Evolutionary conservation across 64 coral and sea anemone genomes (phyloP), one percentile per base, ranked within the genome.

Genomic region (Stylophora pistillata): DNA sequence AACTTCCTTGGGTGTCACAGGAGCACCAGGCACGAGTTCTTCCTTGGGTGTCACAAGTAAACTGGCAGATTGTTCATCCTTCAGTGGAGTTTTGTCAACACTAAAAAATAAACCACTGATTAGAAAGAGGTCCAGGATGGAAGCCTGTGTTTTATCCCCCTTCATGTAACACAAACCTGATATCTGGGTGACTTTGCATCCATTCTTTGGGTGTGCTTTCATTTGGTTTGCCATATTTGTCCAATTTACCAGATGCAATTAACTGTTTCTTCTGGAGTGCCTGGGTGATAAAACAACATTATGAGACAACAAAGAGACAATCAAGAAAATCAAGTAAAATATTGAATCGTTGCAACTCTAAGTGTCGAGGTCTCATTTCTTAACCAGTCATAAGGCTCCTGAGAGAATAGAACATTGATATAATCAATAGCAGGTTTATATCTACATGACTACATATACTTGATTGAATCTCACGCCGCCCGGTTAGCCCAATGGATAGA

Each of bases 161-260:
- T 57, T 25, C 23, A 13, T 29, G 13, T 31, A 70, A 71, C 18
- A n/a, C 41, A 5, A 30, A 96, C 94, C 78, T 92, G 65, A 92
- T 41, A 72, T 96, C 71, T 16, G 94, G 94, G 74, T 96, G 86
- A 23, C 77, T 74, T 89, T 78, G 30, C 20, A 89, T 78, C 94
- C 94, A 96, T 18, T 88, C 37, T 29, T 92, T 81, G 20, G 94
- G 94, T 62, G 94, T 96, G 60, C 74, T 96, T 28, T 96, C 86
- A 92, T 96, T 96, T 81, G 94, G 90, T 89, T 88, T 92, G 23
- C 94, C 94, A 96, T 77, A 85, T 82, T 96, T 93, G 27, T 89
- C 90, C 9, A 96, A 52, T 89, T 96, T 96, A 20, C 94, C 94
- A 81, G 80, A 62, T 0, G 74, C 71, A 25, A 96, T 96, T 37